These are phyloP conservation scores for Sebastes diaconus DNA, from an alignment of 2,797 vertebrate species.

Conservation along the genomic window DNA sequence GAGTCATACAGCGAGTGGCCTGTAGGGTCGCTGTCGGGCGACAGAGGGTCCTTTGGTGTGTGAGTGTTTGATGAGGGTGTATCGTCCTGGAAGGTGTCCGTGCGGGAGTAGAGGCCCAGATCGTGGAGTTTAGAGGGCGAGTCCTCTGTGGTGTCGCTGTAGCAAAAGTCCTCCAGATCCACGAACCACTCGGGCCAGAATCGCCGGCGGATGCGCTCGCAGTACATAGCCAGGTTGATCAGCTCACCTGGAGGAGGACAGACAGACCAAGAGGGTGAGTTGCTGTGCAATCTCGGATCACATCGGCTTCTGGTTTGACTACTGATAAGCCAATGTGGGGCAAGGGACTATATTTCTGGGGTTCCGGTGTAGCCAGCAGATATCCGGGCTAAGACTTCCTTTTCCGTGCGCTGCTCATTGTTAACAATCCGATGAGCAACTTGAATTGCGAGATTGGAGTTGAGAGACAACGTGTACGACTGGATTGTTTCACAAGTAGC, in stretches of 20 bases:
- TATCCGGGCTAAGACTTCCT: no score
- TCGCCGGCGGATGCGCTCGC: constrained; percentile 94
- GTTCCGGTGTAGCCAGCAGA: not conserved
- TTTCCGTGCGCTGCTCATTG: not conserved
- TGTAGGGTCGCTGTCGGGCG: constrained; percentile 93
- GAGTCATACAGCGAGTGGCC: constrained; percentile 96
- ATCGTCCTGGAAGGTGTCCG: constrained; percentile 91
- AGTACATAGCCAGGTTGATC: constrained; percentile 99
- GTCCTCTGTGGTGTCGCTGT: constrained; percentile 87
- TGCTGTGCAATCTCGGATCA: not conserved
- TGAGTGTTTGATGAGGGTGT: constrained; percentile 87
- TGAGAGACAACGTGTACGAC: not conserved
- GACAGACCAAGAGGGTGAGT: not conserved
- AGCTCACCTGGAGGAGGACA: constrained; percentile 88
- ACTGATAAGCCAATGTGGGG: accelerated
- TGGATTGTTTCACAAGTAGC: not conserved
- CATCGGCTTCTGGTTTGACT: not conserved
- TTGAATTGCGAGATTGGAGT: not conserved
- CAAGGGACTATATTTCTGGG: not conserved
- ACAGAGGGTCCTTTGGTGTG: constrained; percentile 64
- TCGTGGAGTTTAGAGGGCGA: constrained; percentile 87
- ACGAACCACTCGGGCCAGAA: constrained; percentile 99
- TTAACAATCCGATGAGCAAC: not conserved
- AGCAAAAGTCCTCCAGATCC: constrained; percentile 90
- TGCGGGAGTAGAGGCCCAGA: constrained; percentile 93